A percentile compares a stretch with the other conserved stretches of the same genome.
These are phyloP conservation scores for Macaca mulatta DNA, from an alignment of 2,113 vertebrate genomes.

Conservation along the genomic window DNA sequence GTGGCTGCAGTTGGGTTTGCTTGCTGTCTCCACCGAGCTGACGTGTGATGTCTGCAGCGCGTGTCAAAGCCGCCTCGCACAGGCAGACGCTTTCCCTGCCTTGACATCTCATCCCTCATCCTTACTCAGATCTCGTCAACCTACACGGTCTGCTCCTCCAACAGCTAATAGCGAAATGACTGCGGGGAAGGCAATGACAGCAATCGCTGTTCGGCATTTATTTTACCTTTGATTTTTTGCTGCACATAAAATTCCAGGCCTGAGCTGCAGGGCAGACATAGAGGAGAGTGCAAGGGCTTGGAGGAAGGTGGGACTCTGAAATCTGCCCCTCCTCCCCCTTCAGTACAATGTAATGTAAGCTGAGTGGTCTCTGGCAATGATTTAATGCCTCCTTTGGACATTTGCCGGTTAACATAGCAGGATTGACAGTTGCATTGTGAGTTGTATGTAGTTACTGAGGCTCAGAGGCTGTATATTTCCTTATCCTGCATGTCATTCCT, in stretches of 20 bases:
- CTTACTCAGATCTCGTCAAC: not conserved
- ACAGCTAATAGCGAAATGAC: conserved; percentile 6
- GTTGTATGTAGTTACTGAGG: not conserved
- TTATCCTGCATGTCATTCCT: not conserved
- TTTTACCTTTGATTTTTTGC: conserved; percentile 26
- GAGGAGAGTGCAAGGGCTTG: not conserved
- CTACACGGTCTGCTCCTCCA: not conserved
- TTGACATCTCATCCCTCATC: conserved; percentile 61
- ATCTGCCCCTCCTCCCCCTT: not conserved
- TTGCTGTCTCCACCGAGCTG: not conserved
- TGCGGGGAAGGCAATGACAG: conserved; percentile 11
- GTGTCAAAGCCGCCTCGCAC: not conserved
- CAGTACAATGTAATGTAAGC: not conserved
- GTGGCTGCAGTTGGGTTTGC: not conserved
- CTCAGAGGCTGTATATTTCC: not conserved
- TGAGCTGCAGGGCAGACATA: not conserved
- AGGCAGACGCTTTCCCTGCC: not conserved
- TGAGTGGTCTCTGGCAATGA: not conserved
- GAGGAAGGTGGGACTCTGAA: not conserved
- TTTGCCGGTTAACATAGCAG: not conserved
- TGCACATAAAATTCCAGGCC: conserved; percentile 7
- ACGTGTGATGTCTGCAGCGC: not conserved
- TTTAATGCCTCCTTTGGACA: not conserved
- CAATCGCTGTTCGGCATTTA: not conserved
- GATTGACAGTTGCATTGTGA: not conserved